Percentiles rank a stretch among this genome's conserved stretches.
These are phyloP conservation scores for Cebidichthys violaceus DNA, from an alignment of 2,113 vertebrate genomes.

Conservation along the genomic window DNA sequence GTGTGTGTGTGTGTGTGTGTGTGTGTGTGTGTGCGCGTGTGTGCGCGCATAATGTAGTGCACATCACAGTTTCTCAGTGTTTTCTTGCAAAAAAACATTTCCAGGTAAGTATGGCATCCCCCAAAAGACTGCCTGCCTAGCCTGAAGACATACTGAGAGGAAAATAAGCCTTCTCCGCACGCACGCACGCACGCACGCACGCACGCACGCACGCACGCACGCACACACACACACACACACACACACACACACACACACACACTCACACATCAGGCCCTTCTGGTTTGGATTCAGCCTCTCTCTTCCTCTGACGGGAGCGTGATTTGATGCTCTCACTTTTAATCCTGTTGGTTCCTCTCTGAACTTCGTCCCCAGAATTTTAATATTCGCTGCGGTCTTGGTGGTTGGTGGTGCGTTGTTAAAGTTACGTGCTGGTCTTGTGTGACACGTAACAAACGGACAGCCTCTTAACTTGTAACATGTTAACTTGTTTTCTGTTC, in stretches of 20 bases:
- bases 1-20: background rate
- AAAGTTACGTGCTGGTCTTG: background rate
- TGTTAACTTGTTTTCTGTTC: slow-evolving; percentile 1
- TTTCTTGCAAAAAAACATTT: slow-evolving; percentile 25
- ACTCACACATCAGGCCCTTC: too few relatives aligned
- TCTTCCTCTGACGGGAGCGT: slow-evolving; percentile 30
- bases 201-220: slow-evolving; percentile 10
- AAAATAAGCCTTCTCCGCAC: slow-evolving; percentile 3
- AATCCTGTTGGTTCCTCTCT: slow-evolving; percentile 61
- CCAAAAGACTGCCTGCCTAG: slow-evolving; percentile 14
- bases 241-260: too few relatives aligned
- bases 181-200: slow-evolving; percentile 19
- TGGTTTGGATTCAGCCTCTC: slow-evolving; percentile 34
- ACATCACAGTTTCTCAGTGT: background rate
- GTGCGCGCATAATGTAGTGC: background rate
- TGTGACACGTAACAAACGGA: slow-evolving; percentile 12
- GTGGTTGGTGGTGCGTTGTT: slow-evolving; percentile 23
- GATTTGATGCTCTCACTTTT: slow-evolving; percentile 38
- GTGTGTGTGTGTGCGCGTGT: background rate
- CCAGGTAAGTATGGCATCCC: slow-evolving; percentile 18
- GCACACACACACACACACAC: background rate
- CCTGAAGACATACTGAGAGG: slow-evolving; percentile 37
- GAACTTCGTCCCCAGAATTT: slow-evolving; percentile 42
- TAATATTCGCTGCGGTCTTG: slow-evolving; percentile 18
- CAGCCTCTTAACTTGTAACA: background rate